A percentile compares a stretch with the other conserved stretches of the same genome.
Conservation (phyloP, 2,113 vertebrate species). For the Ageneiosus marmoratus region DNA sequence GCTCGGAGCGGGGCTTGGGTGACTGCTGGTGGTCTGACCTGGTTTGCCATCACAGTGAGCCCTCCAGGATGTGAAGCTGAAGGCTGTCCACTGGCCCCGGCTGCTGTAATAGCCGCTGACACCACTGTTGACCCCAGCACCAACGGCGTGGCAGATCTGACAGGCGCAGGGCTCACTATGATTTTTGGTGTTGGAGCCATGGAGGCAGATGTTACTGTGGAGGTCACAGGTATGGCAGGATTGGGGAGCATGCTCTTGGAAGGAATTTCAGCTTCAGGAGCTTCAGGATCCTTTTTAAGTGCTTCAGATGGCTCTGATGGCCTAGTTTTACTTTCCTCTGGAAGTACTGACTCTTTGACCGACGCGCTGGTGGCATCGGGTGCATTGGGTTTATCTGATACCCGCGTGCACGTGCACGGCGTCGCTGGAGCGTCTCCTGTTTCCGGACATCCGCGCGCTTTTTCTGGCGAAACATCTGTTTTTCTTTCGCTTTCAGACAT, state of each 20-base stretch:
- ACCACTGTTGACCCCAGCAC: conserved; percentile 38
- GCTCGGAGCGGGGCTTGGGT: conserved; percentile 60
- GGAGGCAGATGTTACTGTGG: conserved; percentile 11
- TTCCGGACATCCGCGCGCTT: not conserved
- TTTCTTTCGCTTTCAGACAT: conserved; percentile 31
- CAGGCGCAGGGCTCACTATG: conserved; percentile 18
- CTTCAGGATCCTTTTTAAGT: not conserved
- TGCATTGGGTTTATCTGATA: conserved; percentile 5
- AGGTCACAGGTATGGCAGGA: not conserved
- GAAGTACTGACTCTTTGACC: not conserved
- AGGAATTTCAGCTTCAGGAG: not conserved
- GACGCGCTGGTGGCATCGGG: not conserved
- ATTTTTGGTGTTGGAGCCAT: conserved; percentile 31
- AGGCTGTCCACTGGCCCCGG: conserved; percentile 3
- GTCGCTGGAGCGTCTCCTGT: not conserved
- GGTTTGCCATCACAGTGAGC: conserved; percentile 49
- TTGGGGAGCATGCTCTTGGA: conserved; percentile 1
- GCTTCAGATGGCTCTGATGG: not conserved
- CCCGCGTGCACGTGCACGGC: not conserved
- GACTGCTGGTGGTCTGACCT: conserved; percentile 59
- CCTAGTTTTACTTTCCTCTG: conserved; percentile 12
- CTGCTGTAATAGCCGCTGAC: not conserved
- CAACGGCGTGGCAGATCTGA: conserved; percentile 34
- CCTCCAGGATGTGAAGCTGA: conserved; percentile 23
- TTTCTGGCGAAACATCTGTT: not conserved